Evolutionary conservation across 37 sponge, comb jelly and placozoan genomes (phyloP).

Genomic region (Haliclona indistincta): DNA sequence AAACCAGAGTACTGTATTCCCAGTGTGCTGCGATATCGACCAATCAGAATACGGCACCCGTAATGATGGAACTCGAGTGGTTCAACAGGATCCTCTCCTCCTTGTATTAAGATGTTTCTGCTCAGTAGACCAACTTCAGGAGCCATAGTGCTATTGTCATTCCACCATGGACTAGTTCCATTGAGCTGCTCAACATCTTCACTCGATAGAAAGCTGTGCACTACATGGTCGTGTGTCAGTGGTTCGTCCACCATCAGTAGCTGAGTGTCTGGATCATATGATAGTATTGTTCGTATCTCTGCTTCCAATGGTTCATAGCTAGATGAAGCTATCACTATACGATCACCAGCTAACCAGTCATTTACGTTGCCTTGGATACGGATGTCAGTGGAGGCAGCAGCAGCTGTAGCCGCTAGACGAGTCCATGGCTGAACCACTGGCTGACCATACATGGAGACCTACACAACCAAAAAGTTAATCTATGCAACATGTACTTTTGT

Average conservation of each 20-base stretch:
- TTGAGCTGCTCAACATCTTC: constrained; percentile 15
- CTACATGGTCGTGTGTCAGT: constrained; percentile 50
- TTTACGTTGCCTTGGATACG: constrained; percentile 10
- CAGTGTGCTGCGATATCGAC: constrained; percentile 26
- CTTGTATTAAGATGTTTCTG: constrained; percentile 77
- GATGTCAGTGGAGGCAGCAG: constrained; percentile 23
- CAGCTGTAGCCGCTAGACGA: constrained; percentile 29
- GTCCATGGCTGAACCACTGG: constrained; percentile 47
- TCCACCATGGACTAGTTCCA: constrained; percentile 46
- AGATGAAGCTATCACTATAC: constrained; percentile 80
- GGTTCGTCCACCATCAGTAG: constrained; percentile 53
- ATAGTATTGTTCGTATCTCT: constrained; percentile 57
- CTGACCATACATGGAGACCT: constrained; percentile 68
- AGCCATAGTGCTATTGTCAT: constrained; percentile 34
- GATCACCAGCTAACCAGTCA: constrained; percentile 73
- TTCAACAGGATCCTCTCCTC: constrained; percentile 44
- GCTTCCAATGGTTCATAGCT: constrained; percentile 62
- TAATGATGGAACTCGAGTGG: constrained; percentile 67
- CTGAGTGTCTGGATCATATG: neutral
- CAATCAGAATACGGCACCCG: constrained; percentile 80
- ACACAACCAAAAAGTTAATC: neutral
- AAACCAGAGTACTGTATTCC: constrained; percentile 28
- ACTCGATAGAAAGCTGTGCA: constrained; percentile 31
- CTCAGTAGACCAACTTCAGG: constrained; percentile 86
- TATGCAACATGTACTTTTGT: neutral